Evolutionary conservation across 2,797 vertebrate species (phyloP), one percentile per base, ranked within the genome.

Genomic region (Aldrovandia affinis): DNA sequence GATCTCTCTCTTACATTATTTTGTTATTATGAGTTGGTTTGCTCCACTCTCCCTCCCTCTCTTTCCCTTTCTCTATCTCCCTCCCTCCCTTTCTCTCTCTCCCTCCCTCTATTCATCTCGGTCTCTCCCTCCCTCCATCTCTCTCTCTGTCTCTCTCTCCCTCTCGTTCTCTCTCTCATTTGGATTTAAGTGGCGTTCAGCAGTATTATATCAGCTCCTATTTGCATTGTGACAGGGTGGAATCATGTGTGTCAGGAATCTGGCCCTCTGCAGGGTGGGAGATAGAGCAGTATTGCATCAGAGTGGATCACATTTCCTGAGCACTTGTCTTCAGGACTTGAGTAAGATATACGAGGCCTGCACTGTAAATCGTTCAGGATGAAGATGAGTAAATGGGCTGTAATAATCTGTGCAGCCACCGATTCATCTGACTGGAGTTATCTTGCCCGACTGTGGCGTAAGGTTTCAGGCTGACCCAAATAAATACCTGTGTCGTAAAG

Each of bases 401-500:
- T 77, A 77, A 77, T 77, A 47, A 77, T 77, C 42, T 77, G 33
- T 12, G 18, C 42, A 44, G 68, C 6, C 42, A n/a, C 36, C 22
- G 22, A 47, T 57, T 20, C 18, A 3, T 14, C 55, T 15, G 55
- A 57, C 18, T 2, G 18, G 18, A 57, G 18, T 20, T 57, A 57
- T 77, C 39, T 77, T 39, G 10, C 9, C 5, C 47, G 39, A 77
- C 73, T 75, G 70, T 25, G 20, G 68, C 4, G 22, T 30, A 42
- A 14, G 68, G 44, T 54, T 52, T 52, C n/a, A 68, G 18, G 14
- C 18, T 68, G 70, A 78, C 70, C 73, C 42, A 83, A 33, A 84
- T 81, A 83, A 33, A 84, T 81, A 59, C 15, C 80, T 14, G 78
- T 18, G 8, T 54, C 33, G 25, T 54, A 54, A 80, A 79, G 30